Evolutionary conservation across 2,113 vertebrate species (phyloP).

Genomic region (Sebastes schlegelii): DNA sequence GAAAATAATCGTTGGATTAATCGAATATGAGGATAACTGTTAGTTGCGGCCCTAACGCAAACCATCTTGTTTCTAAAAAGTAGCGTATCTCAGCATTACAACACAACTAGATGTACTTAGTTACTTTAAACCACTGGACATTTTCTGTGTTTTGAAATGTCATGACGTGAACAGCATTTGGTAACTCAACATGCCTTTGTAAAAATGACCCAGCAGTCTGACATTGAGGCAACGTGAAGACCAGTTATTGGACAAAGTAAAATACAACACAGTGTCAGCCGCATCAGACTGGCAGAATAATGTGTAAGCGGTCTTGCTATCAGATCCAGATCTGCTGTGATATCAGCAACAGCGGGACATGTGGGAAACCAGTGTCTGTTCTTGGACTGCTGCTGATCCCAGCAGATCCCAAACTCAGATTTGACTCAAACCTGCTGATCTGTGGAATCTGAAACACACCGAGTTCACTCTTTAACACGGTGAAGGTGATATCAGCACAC

Average conservation of each 20-base stretch:
- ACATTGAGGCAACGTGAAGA: not conserved
- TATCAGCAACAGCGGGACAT: conserved; percentile 44
- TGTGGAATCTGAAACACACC: conserved; percentile 23
- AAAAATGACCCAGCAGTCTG: not conserved
- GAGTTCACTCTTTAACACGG: conserved; percentile 19
- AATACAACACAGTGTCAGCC: not conserved
- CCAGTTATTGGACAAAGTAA: not conserved
- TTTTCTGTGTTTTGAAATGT: not conserved
- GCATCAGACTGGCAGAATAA: conserved; percentile 11
- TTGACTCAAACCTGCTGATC: conserved; percentile 77
- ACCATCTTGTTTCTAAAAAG: not conserved
- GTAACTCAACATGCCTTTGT: not conserved
- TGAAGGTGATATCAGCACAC: conserved; percentile 57
- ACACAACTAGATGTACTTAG: not conserved
- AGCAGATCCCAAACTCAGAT: conserved; percentile 76
- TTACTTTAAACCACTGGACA: not conserved
- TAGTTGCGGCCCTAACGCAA: not conserved
- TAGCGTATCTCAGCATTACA: not conserved
- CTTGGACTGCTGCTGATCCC: conserved; percentile 56
- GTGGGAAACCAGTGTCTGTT: conserved; percentile 49
- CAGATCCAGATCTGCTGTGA: conserved; percentile 58
- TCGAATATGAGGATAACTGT: too few species aligned
- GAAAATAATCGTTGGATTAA: too few species aligned
- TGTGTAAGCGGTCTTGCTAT: conserved; percentile 33
- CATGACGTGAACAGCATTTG: not conserved